Base-by-base conservation (phyloP, 1,140 invertebrate genomes). In the Aphis craccivora region DNA sequence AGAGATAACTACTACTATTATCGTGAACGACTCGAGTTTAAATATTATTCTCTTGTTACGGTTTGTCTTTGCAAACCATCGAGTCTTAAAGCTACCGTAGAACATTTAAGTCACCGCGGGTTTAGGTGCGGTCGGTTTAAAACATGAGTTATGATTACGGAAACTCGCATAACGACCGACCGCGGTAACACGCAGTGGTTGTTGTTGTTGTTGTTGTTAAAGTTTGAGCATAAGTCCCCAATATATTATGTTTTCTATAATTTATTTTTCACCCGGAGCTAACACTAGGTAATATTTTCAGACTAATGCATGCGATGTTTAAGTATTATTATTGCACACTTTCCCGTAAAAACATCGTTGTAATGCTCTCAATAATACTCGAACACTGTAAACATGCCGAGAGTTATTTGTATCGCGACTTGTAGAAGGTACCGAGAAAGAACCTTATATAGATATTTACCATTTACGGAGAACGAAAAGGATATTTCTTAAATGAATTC, bases 191-290 rank as follows among this genome's bases (percentile, higher is more conserved):
- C 37, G 23, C 83, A 84, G 37, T 11, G 22, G 40, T 84, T 14
- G 60, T 76, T 76, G 60, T 67, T 67, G 55, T 30, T 60, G 55
- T 67, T 67, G 60, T 76, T 76, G 60, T 76, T 76, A 76, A 76
- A 76, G 60, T 76, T 76, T n/a, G 2, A 76, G 60, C 60, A 14
- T 35, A 76, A 76, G 60, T 76, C 60, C 30, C 14, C 60, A 76
- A 76, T 76, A 67, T 76, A 76, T 76, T 76, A 76, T 76, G 60
- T 76, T 76, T 76, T 76, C 60, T 76, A n/a, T 76, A 76, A 76
- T 76, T 76, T 35, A 76, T 76, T 76, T 76, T 76, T 76, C n/a
- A 23, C 60, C 60, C 60, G n/a, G 14, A 76, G 60, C 60, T 14
- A 35, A 76, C 60, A 5, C 60, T 6, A 11, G n/a, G 60, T 35